These are phyloP conservation scores for Phacellophora camtschatica DNA, from an alignment of 30 jellyfish, hydroid and myxozoan genomes.

Conservation along the genomic window DNA sequence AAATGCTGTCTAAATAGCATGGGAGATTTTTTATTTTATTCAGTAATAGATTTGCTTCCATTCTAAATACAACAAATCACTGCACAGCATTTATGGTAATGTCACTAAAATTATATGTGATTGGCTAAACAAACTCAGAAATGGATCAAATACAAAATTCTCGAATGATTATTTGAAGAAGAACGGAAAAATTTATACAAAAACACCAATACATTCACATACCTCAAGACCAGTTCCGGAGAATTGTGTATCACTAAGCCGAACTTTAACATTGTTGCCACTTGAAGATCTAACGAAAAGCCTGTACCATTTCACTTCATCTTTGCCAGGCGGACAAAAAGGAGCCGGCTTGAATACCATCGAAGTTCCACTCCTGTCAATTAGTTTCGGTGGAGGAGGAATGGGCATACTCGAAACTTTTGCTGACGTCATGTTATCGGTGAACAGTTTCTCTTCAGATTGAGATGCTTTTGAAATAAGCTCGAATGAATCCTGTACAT, in stretches of 20 bases:
- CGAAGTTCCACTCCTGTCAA: constrained; percentile 64
- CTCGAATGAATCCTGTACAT: constrained; percentile 50
- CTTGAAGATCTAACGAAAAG: constrained; percentile 69
- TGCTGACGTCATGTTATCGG: not conserved
- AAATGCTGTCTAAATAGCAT: no score
- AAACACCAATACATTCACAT: no score
- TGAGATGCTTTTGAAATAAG: constrained; percentile 43
- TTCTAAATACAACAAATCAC: no score
- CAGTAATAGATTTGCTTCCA: no score
- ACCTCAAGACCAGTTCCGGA: constrained; percentile 95
- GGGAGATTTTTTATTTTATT: no score
- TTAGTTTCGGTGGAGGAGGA: constrained; percentile 83
- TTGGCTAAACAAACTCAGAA: no score
- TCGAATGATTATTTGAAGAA: no score
- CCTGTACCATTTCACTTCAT: constrained; percentile 48
- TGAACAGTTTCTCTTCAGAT: constrained; percentile 26
- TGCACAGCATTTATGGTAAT: no score
- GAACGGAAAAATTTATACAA: no score
- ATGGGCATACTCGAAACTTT: not conserved
- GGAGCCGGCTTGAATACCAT: constrained; percentile 71
- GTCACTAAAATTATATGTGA: no score
- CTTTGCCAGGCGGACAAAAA: constrained; percentile 36
- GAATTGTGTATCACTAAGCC: constrained; percentile 77
- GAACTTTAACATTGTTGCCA: constrained; percentile 87
- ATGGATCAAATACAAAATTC: no score